These are phyloP conservation scores for Drosophila leonis DNA, from an alignment of 2,888 invertebrate genomes.

Conservation along the genomic window DNA sequence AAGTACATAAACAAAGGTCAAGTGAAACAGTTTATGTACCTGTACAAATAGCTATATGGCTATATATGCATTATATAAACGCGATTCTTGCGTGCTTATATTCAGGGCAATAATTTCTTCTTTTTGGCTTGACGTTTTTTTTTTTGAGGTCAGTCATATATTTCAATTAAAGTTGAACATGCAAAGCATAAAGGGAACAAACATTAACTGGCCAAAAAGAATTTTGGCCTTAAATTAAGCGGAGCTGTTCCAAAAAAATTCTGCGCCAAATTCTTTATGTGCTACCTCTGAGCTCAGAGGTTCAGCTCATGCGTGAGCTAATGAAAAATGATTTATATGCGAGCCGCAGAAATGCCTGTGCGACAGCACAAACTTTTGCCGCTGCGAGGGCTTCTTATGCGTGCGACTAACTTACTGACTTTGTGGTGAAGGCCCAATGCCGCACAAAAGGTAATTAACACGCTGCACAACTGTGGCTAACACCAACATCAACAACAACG, in stretches of 20 bases:
- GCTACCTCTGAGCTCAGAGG: conserved; percentile 20
- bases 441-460: conserved; percentile 67
- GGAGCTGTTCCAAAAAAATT: conserved; percentile 22
- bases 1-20: conserved; percentile 62
- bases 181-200: conserved; percentile 54
- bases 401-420: conserved; percentile 61
- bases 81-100: conserved; percentile 55
- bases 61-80: conserved; percentile 9
- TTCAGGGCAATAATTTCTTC: conserved; percentile 18
- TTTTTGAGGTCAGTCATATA: conserved; percentile 60
- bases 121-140: conserved; percentile 12
- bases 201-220: conserved; percentile 26
- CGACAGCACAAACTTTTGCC: conserved; percentile 36
- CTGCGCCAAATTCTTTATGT: conserved; percentile 25
- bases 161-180: conserved; percentile 74
- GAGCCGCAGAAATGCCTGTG: conserved; percentile 47
- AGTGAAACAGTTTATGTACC: conserved; percentile 56
- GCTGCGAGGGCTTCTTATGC: conserved; percentile 42
- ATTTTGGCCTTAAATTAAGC: conserved; percentile 23
- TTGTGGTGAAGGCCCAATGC: conserved; percentile 28
- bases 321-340: conserved; percentile 76
- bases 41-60: neutral
- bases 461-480: conserved; percentile 45
- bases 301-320: conserved; percentile 61
- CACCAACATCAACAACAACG: conserved; percentile 23